Conservation (phyloP, 1,140 invertebrate species). For the Drosophila elegans region DNA sequence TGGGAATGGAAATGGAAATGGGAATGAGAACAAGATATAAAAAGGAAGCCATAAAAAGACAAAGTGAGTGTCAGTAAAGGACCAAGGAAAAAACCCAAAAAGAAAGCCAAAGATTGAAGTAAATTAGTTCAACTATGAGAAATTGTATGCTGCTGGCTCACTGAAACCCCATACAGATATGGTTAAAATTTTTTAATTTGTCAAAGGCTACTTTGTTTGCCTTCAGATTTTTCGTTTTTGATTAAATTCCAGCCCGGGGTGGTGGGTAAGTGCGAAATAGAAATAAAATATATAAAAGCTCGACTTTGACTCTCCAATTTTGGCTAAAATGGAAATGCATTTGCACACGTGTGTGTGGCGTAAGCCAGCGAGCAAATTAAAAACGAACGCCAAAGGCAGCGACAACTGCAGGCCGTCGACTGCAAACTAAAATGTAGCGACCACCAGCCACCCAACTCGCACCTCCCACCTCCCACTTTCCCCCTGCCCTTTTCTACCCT, state of each 20-base stretch:
- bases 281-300: conserved; percentile 14
- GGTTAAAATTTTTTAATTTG: conserved; percentile 1
- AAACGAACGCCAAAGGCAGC: conserved; percentile 44
- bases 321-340: conserved; percentile 32
- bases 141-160: not conserved
- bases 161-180: not conserved
- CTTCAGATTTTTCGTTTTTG: not conserved
- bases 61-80: conserved; percentile 28
- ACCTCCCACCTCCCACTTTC: not conserved
- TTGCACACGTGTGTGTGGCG: conserved; percentile 14
- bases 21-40: conserved; percentile 21
- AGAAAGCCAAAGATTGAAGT: conserved; percentile 1
- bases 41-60: conserved; percentile 58
- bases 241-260: not conserved
- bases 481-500: not conserved
- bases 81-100: not conserved
- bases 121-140: conserved; percentile 22
- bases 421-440: conserved; percentile 5
- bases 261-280: not conserved
- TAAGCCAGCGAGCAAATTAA: conserved; percentile 47
- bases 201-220: not conserved
- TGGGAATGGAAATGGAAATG: conserved; percentile 5
- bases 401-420: conserved; percentile 29
- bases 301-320: conserved; percentile 12
- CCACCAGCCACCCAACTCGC: not conserved